Conservation (phyloP, 2,888 invertebrate genomes). For the Capitulum mitella region DNA sequence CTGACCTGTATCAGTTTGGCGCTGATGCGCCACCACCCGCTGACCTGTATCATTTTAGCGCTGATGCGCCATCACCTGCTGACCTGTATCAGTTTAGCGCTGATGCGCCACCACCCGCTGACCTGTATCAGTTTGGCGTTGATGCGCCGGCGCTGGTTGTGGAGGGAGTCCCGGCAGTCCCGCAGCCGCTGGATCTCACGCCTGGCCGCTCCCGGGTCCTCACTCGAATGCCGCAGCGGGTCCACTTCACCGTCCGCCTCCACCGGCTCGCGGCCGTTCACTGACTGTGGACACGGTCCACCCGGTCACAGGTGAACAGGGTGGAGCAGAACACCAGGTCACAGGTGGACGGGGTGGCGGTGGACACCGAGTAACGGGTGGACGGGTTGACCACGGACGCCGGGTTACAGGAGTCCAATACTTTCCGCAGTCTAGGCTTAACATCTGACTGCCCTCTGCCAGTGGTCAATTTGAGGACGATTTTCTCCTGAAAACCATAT, state of each 20-base stretch:
- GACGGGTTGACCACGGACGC: not conserved
- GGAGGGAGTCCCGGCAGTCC: slow-evolving; percentile 65
- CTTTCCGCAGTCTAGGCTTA: no score
- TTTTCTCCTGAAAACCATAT: not conserved
- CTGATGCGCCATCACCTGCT: not conserved
- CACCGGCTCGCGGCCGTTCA: not conserved
- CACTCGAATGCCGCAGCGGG: not conserved
- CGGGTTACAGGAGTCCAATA: not conserved
- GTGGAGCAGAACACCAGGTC: not conserved
- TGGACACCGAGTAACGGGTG: not conserved
- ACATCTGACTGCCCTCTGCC: no score
- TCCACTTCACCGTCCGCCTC: not conserved
- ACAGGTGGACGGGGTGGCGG: not conserved
- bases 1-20: no score
- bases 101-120: slow-evolving; percentile 19
- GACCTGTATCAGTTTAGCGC: slow-evolving; percentile 55
- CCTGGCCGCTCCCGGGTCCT: slow-evolving; percentile 52
- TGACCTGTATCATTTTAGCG: no score
- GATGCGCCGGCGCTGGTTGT: slow-evolving; percentile 66
- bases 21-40: no score
- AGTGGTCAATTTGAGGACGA: no score
- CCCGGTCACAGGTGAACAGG: not conserved
- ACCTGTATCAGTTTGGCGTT: slow-evolving; percentile 63
- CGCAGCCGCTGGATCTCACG: slow-evolving; percentile 74
- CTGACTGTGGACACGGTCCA: not conserved